Evolutionary conservation across 2,113 vertebrate species (phyloP).

Genomic region (Marcusenius ussheri): DNA sequence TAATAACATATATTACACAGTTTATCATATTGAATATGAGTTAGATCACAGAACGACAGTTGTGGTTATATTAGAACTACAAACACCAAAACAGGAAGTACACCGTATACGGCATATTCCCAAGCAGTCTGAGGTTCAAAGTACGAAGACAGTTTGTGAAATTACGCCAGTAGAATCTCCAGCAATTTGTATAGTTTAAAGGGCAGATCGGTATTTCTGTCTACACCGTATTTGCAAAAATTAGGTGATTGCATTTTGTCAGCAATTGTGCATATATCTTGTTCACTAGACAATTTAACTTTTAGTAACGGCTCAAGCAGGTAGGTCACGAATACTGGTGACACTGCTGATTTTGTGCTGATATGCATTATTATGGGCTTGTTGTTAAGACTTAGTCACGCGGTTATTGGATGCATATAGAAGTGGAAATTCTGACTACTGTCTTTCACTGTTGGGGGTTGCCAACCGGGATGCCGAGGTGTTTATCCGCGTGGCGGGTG

Average conservation of each 20-base stretch:
- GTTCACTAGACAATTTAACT: not conserved
- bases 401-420: not conserved
- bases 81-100: slow-evolving; percentile 12
- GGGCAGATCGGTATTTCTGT: not conserved
- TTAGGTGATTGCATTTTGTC: not conserved
- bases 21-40: not conserved
- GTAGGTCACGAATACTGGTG: slow-evolving; percentile 3
- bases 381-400: not conserved
- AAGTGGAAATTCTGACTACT: not conserved
- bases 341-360: not conserved
- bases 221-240: not conserved
- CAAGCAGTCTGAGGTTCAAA: not conserved
- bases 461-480: not conserved
- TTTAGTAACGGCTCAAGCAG: not conserved
- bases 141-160: not conserved
- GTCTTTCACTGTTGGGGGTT: not conserved
- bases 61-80: not conserved
- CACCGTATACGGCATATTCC: not conserved
- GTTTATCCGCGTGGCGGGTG: not conserved
- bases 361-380: not conserved
- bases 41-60: not conserved
- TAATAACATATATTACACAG: not conserved
- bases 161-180: not conserved
- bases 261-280: not conserved
- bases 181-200: not conserved